Base-by-base conservation (phyloP, 2,113 vertebrate species). In the Riparia riparia region DNA sequence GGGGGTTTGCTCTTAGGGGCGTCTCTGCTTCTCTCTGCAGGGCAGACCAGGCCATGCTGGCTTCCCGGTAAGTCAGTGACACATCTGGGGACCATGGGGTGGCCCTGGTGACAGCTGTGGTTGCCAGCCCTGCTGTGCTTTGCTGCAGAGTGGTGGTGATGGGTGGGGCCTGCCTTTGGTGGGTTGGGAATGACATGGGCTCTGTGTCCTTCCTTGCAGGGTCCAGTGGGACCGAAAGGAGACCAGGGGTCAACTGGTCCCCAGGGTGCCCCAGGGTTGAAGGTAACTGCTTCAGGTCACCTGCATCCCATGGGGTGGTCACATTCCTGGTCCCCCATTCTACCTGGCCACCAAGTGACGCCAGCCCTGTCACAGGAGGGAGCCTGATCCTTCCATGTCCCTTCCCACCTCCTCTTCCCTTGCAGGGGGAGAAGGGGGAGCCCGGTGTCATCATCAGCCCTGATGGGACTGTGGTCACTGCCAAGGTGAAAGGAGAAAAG, bases 351-450 rank as follows among this genome's bases (percentile, higher is more conserved):
- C 22, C 1, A 2, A 34, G 22, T 20, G 45, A 29, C 12, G 6
- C 21, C 22, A 74, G 25, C 56, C 39, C 53, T 8, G 2, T 25
- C 4, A 3, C 3, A 1, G 41, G 29, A 66, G n/a, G 28, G 44
- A 49, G 37, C 34, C 26, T 20, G 25, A 28, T 45, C 58, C 41
- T 17, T 83, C 45, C 22, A 3, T 26, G 53, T 81, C 9, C 31
- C 17, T 26, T 39, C 1, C 0, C 12, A 9, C 37, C 54, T 32
- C 32, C 42, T 80, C 5, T 24, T 22, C 31, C 78, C 64, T 82
- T 83, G 26, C 86, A 98, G 98, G 98, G 98, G 5, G 98, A 98
- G 44, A 98, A 98, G 76, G 98, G 98, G 8, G 98, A 98, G n/a
- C 97, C 98, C 0, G 98, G 98, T 0, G 49, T 85, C 8, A 95